A percentile compares a stretch with the other conserved stretches of the same genome.
Conservation (phyloP, 2,113 vertebrate species). For the Paradoxurus hermaphroditus region DNA sequence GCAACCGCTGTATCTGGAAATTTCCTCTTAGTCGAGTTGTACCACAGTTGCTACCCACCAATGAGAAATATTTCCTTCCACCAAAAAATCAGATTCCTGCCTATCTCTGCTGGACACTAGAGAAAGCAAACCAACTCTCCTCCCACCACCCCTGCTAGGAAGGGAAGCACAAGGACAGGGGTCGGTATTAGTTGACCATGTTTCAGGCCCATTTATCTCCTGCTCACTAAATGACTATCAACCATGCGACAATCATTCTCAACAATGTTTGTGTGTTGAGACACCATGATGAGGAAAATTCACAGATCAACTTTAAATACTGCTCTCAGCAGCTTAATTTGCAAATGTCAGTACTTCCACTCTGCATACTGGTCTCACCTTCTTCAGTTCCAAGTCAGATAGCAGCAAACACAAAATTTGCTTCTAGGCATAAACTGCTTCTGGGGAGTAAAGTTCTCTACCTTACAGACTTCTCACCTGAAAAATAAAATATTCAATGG, state of each 20-base stretch:
- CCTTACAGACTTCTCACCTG: neutral
- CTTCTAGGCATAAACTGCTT: conserved; percentile 34
- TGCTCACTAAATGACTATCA: neutral
- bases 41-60: neutral
- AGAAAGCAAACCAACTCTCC: neutral
- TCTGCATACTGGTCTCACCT: neutral
- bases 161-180: neutral
- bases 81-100: neutral
- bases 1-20: neutral
- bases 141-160: neutral
- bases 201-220: neutral
- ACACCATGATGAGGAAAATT: neutral
- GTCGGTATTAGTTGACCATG: neutral
- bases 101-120: neutral
- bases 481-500: conserved; percentile 33
- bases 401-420: conserved; percentile 26
- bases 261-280: neutral
- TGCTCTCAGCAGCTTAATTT: neutral
- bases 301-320: neutral
- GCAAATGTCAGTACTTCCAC: neutral
- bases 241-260: neutral
- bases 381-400: conserved; percentile 24
- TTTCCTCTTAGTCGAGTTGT: neutral
- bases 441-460: neutral
- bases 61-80: neutral